Conservation (phyloP, 2,113 vertebrate genomes). For the Dissostichus mawsoni region DNA sequence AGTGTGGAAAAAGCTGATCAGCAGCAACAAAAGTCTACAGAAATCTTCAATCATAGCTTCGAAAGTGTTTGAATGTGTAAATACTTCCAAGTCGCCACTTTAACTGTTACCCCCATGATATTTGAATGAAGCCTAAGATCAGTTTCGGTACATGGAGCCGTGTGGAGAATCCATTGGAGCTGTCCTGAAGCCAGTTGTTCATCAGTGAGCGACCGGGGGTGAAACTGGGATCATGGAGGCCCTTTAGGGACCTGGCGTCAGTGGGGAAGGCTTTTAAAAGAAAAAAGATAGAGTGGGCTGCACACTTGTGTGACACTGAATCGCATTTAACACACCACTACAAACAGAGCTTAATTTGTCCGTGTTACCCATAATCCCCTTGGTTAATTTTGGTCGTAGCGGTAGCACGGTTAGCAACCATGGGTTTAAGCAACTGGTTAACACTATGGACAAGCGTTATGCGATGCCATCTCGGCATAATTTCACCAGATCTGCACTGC, state of each 20-base stretch:
- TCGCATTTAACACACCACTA: constrained; percentile 57
- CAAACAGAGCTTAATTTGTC: constrained; percentile 67
- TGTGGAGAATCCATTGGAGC: constrained; percentile 57
- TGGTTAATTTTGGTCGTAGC: constrained; percentile 61
- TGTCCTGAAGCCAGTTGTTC: constrained; percentile 52
- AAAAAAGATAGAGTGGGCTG: constrained; percentile 29
- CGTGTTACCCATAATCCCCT: constrained; percentile 62
- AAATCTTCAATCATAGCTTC: constrained; percentile 38
- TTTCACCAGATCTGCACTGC: no score
- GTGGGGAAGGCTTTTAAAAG: constrained; percentile 56
- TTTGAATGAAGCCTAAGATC: constrained; percentile 53
- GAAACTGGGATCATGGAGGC: constrained; percentile 48
- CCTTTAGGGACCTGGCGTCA: constrained; percentile 26
- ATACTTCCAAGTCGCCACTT: constrained; percentile 31
- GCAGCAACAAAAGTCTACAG: constrained; percentile 10
- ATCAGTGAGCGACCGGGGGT: constrained; percentile 53
- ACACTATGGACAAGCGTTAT: no score
- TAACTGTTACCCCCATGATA: constrained; percentile 54
- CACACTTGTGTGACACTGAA: constrained; percentile 42
- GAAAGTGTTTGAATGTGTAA: constrained; percentile 36
- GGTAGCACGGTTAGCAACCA: not conserved
- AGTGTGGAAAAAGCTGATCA: constrained; percentile 38
- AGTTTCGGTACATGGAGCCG: constrained; percentile 45
- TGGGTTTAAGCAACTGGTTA: no score
- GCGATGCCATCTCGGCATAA: no score